Conservation (phyloP, 2,888 invertebrate genomes). For the Polyommatus iphigenia region DNA sequence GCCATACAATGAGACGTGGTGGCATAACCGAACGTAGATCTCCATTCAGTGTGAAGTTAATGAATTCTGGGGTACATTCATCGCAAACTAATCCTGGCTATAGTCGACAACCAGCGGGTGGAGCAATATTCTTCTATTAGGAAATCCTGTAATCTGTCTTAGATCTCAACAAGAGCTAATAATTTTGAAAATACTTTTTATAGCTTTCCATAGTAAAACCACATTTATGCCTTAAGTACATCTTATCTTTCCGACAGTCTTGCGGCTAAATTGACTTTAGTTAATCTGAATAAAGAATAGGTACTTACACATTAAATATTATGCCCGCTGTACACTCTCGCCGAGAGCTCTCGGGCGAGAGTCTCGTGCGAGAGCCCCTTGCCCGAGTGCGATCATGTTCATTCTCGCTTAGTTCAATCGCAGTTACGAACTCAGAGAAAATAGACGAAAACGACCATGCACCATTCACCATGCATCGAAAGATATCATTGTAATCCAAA, state of each 20-base stretch:
- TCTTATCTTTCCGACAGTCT: not conserved
- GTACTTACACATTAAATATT: too few relatives aligned
- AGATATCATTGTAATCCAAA: too few relatives aligned
- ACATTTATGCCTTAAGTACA: not conserved
- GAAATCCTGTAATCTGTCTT: not conserved
- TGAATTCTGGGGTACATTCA: slow-evolving; percentile 89
- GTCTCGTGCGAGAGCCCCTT: too few relatives aligned
- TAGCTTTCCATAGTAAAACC: not conserved
- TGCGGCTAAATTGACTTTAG: not conserved
- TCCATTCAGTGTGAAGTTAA: slow-evolving; percentile 87
- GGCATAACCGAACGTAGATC: slow-evolving; percentile 83
- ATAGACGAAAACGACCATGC: too few relatives aligned
- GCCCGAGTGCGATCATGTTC: too few relatives aligned
- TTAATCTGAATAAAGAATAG: too few relatives aligned
- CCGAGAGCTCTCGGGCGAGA: too few relatives aligned
- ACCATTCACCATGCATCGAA: too few relatives aligned
- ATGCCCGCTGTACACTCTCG: too few relatives aligned
- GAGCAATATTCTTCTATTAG: slow-evolving; percentile 85
- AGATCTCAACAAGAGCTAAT: not conserved
- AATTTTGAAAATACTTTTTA: not conserved
- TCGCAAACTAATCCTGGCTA: slow-evolving; percentile 91
- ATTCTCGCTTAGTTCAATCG: too few relatives aligned
- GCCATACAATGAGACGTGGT: slow-evolving; percentile 80
- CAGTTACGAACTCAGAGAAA: too few relatives aligned
- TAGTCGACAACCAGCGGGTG: slow-evolving; percentile 88